Evolutionary conservation across 1,140 invertebrate species (phyloP).

Genomic region (Brachionus manjavacas): DNA sequence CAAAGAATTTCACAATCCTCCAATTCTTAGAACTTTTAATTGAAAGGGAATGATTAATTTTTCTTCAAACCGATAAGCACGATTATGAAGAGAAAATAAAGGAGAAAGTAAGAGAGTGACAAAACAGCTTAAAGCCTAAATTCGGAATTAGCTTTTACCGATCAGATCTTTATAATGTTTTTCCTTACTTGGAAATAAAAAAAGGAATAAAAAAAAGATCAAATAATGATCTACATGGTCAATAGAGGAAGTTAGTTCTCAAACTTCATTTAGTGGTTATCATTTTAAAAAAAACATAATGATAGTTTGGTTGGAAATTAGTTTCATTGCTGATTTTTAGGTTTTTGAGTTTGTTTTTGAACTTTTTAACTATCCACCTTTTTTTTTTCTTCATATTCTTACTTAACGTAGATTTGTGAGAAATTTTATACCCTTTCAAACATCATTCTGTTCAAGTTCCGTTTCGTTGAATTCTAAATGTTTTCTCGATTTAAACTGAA

Average conservation of each 20-base stretch:
- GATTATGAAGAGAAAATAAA: neutral
- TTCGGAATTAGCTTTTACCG: too few relatives aligned
- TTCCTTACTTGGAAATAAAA: neutral
- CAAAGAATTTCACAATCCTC: neutral
- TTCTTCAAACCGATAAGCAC: neutral
- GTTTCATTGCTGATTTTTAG: too few relatives aligned
- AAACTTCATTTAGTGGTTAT: neutral
- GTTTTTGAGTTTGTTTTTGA: too few relatives aligned
- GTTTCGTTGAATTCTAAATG: neutral
- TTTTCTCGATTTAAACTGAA: neutral
- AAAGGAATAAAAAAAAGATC: neutral
- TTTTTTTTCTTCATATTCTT: too few relatives aligned
- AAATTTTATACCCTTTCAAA: neutral
- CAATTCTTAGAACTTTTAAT: neutral
- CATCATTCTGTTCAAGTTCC: neutral
- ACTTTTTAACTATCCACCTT: too few relatives aligned
- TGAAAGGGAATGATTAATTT: neutral
- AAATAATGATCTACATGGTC: neutral
- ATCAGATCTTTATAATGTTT: too few relatives aligned
- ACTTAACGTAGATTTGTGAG: neutral
- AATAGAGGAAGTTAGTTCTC: neutral
- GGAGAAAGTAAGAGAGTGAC: neutral
- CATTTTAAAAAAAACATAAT: neutral
- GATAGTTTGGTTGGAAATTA: neutral
- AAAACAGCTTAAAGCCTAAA: neutral